Conservation (phyloP, 1,140 invertebrate genomes). For the Drosophila insularis region DNA sequence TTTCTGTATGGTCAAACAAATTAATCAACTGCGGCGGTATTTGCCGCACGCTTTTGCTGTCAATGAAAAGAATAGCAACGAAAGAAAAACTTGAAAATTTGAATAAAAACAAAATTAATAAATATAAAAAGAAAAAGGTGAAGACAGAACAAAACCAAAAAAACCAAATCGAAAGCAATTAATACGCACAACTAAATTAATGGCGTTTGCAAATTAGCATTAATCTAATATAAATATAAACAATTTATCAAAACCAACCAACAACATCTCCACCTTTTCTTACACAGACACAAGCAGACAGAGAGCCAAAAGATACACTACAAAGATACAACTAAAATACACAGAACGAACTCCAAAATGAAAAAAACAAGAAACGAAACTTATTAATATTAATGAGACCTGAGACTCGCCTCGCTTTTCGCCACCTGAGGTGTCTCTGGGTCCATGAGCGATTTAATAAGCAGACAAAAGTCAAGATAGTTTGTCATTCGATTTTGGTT, state of each 20-base stretch:
- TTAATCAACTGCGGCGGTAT: background rate
- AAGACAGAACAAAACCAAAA: constrained; percentile 5
- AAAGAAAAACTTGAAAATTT: constrained; percentile 58
- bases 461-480: constrained; percentile 48
- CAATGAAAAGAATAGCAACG: constrained; percentile 33
- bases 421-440: constrained; percentile 66
- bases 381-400: constrained; percentile 78
- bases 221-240: constrained; percentile 63
- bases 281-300: constrained; percentile 29
- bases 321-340: constrained; percentile 1
- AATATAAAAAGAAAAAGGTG: constrained; percentile 20
- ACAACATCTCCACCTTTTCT: no score
- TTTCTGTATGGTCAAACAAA: constrained; percentile 14
- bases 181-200: constrained; percentile 73
- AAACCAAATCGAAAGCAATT: constrained; percentile 48
- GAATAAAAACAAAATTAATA: constrained; percentile 35
- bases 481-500: constrained; percentile 36
- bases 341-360: background rate
- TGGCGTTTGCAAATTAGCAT: constrained; percentile 61
- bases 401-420: constrained; percentile 47
- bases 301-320: constrained; percentile 24
- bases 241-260: constrained; percentile 58
- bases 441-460: constrained; percentile 32
- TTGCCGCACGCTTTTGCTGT: constrained; percentile 68
- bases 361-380: constrained; percentile 13